Conservation (phyloP, 2,113 vertebrate genomes). For the Lophochroa leadbeateri region DNA sequence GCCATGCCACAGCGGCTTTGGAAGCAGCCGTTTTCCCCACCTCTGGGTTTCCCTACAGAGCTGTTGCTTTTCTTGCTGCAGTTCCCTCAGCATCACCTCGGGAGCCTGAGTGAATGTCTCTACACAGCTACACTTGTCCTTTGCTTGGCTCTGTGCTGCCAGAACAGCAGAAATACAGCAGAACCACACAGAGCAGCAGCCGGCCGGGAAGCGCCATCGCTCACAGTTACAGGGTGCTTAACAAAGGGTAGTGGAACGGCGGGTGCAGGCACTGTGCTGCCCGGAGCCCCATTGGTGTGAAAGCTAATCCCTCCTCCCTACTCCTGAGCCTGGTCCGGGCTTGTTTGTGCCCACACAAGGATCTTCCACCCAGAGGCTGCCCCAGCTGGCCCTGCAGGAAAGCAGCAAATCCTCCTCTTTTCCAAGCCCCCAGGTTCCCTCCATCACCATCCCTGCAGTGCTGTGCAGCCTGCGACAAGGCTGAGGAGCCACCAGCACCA, state of each 20-base stretch:
- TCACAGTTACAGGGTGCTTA: constrained; percentile 24
- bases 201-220: neutral
- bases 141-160: neutral
- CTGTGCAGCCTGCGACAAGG: neutral
- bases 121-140: neutral
- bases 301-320: neutral
- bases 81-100: constrained; percentile 1
- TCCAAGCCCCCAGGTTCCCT: neutral
- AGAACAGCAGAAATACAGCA: constrained; percentile 5
- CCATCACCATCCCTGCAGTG: neutral
- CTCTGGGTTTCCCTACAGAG: constrained; percentile 15
- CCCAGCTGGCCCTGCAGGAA: neutral
- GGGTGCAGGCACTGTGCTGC: neutral
- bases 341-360: rapidly evolving
- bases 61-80: constrained; percentile 49
- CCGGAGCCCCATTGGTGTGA: rapidly evolving
- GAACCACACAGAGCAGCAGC: neutral
- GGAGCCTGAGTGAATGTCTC: neutral
- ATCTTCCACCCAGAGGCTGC: neutral
- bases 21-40: neutral
- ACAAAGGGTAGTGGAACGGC: neutral
- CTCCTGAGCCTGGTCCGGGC: neutral
- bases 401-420: neutral
- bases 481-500: neutral
- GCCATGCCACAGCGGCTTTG: neutral